Conservation (phyloP, 2,888 invertebrate species). For the Dasypolia templi region DNA sequence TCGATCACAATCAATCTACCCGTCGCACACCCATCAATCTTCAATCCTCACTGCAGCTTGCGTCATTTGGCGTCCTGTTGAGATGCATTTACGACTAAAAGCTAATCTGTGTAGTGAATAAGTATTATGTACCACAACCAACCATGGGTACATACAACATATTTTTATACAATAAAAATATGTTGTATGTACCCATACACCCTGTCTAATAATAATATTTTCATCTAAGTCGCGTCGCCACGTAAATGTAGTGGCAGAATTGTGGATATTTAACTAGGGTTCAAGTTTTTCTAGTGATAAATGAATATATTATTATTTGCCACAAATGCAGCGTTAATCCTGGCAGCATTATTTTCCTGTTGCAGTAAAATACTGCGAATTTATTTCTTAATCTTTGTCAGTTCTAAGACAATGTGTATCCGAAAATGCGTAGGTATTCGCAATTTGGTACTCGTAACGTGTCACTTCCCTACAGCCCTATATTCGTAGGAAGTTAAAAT, state of each 20-base stretch:
- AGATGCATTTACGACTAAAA: constrained; percentile 62
- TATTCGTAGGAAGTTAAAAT: not conserved
- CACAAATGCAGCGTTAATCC: too few species aligned
- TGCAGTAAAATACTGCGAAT: not conserved
- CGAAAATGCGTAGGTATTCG: not conserved
- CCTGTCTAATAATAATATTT: not conserved
- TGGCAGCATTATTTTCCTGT: not conserved
- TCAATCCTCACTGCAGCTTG: constrained; percentile 12
- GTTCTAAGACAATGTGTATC: not conserved
- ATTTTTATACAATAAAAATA: too few species aligned
- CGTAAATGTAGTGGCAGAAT: not conserved
- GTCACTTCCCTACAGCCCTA: not conserved
- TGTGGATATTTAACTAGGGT: not conserved
- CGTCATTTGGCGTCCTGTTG: constrained; percentile 36
- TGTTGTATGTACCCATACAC: not conserved
- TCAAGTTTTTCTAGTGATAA: not conserved
- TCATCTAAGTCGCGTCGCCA: not conserved
- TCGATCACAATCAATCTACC: constrained; percentile 17
- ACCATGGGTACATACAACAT: too few species aligned
- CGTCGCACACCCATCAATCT: constrained; percentile 17
- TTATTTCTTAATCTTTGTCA: not conserved
- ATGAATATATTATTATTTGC: not conserved
- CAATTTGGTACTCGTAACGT: not conserved
- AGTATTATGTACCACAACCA: constrained; percentile 1
- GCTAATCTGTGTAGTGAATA: constrained; percentile 50